These are phyloP conservation scores for Peromyscus aztecus DNA, from an alignment of 2,797 vertebrate species.

Conservation along the genomic window DNA sequence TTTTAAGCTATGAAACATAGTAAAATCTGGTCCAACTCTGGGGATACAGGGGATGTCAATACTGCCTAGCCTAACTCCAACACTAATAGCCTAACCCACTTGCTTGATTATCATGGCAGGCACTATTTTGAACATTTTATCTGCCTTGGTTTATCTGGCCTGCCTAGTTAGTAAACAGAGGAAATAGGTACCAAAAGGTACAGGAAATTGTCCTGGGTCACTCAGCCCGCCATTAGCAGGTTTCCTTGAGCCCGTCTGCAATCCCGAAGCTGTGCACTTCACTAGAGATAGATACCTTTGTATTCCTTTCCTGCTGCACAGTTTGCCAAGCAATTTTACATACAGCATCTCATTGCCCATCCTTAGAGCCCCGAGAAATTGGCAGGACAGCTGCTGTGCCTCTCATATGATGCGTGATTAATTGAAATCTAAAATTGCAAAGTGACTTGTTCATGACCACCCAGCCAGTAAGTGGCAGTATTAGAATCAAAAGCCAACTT, in stretches of 20 bases:
- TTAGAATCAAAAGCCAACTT: slow-evolving; percentile 52
- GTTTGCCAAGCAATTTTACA: slow-evolving; percentile 16
- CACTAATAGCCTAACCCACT: background rate
- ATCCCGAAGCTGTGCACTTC: background rate
- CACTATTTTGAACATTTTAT: background rate
- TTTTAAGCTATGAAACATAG: background rate
- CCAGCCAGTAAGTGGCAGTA: background rate
- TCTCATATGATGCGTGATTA: slow-evolving; percentile 73
- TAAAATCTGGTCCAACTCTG: background rate
- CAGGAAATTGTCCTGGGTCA: fast-evolving
- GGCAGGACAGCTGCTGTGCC: slow-evolving; percentile 58
- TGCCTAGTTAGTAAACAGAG: background rate
- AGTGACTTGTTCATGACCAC: slow-evolving; percentile 71
- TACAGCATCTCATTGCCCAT: slow-evolving; percentile 29
- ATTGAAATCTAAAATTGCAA: slow-evolving; percentile 73
- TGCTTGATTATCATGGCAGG: background rate
- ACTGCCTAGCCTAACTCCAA: background rate
- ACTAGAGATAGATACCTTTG: background rate
- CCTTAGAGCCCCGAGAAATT: slow-evolving; percentile 57
- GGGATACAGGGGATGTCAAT: background rate
- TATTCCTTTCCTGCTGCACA: background rate
- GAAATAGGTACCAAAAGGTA: background rate
- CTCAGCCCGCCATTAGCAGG: fast-evolving
- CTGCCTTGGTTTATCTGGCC: background rate
- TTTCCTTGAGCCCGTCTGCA: too few relatives aligned